Conservation (phyloP, 1,140 invertebrate genomes). For the Pseudoatta argentina region DNA sequence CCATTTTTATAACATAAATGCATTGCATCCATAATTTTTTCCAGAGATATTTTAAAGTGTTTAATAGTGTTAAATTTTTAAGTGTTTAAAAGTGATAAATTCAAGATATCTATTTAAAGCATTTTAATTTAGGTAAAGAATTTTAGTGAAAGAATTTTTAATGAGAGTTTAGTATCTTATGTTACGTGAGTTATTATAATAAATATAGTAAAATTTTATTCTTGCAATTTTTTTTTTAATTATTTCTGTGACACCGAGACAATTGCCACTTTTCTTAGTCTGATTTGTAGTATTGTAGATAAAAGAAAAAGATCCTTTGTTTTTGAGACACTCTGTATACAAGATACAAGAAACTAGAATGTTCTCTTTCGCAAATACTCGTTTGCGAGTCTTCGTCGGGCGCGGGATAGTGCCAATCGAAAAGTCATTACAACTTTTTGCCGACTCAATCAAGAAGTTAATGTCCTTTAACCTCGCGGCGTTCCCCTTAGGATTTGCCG, state of each 20-base stretch:
- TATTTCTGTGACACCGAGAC: background rate
- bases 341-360: slow-evolving; percentile 29
- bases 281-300: slow-evolving; percentile 1
- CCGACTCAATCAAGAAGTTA: slow-evolving; percentile 85
- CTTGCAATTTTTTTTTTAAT: background rate
- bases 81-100: background rate
- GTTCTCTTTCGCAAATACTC: slow-evolving; percentile 32
- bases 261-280: slow-evolving; percentile 36
- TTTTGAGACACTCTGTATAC: slow-evolving; percentile 16
- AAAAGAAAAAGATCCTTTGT: background rate
- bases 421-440: slow-evolving; percentile 86
- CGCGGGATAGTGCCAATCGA: slow-evolving; percentile 75
- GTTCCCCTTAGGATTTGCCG: slow-evolving; percentile 79
- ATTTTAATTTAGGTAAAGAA: background rate
- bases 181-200: background rate
- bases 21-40: background rate
- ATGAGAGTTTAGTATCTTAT: background rate
- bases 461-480: slow-evolving; percentile 84
- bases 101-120: background rate
- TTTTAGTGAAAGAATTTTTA: background rate
- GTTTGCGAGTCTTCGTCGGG: slow-evolving; percentile 47
- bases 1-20: background rate
- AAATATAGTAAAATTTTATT: background rate
- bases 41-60: background rate
- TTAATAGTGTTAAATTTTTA: background rate